Evolutionary conservation across 2,888 invertebrate species (phyloP).

Genomic region (Agrochola litura): DNA sequence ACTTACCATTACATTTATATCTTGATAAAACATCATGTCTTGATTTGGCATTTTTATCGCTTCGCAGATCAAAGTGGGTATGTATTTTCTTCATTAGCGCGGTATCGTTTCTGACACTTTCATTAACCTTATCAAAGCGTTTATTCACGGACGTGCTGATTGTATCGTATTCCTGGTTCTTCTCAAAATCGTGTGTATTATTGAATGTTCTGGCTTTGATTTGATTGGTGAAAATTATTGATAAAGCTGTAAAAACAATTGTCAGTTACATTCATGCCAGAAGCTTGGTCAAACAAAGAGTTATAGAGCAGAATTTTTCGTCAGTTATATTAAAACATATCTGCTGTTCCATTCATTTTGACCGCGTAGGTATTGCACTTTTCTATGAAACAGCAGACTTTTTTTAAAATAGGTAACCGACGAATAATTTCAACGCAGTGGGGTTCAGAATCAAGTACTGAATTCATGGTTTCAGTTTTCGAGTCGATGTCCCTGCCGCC

Average conservation of each 20-base stretch:
- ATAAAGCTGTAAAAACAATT: conserved; percentile 6
- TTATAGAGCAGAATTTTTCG: no score
- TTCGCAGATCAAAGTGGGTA: background rate
- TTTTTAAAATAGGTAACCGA: no score
- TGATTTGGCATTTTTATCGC: background rate
- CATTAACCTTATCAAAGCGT: background rate
- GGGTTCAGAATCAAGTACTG: no score
- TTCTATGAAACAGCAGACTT: no score
- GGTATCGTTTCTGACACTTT: background rate
- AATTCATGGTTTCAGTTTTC: no score
- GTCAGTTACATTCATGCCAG: background rate
- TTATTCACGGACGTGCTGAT: background rate
- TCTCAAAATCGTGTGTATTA: background rate
- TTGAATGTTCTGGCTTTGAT: background rate
- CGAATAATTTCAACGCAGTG: no score
- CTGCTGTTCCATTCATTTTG: no score
- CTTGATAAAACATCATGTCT: background rate
- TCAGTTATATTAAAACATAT: no score
- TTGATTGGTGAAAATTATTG: conserved; percentile 8
- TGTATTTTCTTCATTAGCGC: background rate
- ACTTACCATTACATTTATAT: background rate
- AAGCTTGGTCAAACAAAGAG: background rate
- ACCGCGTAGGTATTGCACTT: no score
- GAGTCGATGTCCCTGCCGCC: no score
- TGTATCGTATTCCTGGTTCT: no score